These are phyloP conservation scores for Temnothorax nylanderi DNA, from an alignment of 1,140 invertebrate species.

Conservation along the genomic window DNA sequence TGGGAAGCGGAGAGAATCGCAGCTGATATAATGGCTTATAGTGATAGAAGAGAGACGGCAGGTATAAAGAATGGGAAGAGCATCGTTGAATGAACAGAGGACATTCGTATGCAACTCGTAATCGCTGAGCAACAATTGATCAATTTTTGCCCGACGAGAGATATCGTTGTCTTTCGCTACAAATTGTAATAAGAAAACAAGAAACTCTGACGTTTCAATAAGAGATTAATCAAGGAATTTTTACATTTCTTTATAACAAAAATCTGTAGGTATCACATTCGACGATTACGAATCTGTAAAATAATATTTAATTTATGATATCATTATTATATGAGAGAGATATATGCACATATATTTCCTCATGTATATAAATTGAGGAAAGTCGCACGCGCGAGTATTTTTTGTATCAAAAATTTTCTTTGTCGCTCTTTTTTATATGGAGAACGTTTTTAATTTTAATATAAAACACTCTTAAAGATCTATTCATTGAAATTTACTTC, in stretches of 20 bases:
- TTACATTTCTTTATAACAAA: neutral
- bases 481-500: neutral
- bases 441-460: neutral
- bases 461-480: neutral
- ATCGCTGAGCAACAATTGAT: conserved; percentile 9
- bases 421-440: neutral
- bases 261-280: neutral
- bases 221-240: neutral
- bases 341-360: neutral
- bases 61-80: neutral
- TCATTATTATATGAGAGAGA: neutral
- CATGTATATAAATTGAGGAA: neutral
- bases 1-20: conserved; percentile 28
- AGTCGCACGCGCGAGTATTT: neutral
- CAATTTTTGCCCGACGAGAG: conserved; percentile 4
- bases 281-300: neutral
- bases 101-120: neutral
- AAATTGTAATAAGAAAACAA: neutral
- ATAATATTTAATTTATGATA: neutral
- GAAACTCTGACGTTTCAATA: neutral
- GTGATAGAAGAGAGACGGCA: neutral
- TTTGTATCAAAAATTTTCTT: neutral
- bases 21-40: conserved; percentile 21
- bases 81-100: neutral
- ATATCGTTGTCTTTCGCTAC: neutral